Base-by-base conservation (phyloP, 1,140 invertebrate species). In the Philopotamus ludificatus region DNA sequence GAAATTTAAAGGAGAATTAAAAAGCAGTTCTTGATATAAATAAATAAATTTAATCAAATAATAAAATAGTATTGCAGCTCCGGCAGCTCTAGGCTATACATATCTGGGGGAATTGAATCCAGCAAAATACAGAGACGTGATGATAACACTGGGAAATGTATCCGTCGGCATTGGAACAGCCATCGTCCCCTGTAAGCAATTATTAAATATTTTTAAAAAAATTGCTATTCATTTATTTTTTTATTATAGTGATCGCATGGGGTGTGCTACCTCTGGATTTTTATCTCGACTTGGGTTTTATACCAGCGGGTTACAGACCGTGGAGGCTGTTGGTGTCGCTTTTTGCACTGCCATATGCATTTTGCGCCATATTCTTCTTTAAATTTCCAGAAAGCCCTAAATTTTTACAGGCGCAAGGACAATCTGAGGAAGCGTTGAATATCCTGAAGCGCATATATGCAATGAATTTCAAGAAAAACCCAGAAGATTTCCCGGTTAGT, bases 301-400 rank as follows among this genome's bases (percentile, higher is more conserved):
- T 77, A 0, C 75, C 75, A 1, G 67, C 81, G 23, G 55, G 63
- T 9, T 81, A 79, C 57, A 77, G 79, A 42, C 83, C 84, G 0
- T 87, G 86, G 86, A 74, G 86, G n/a, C 34, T 86, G 0, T 79
- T 85, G n/a, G 66, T 86, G 0, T 73, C 82, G 1, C 45, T 81
- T 1, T 75, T 84, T n/a, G 77, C 79, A 0, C 15, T 82, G 0
- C 75, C 84, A 1, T 78, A 78, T 22, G 66, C 84, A n/a, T 23
- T 82, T 1, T 77, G 80, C 1, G 73, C 79, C 0, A 2, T 80
- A 0, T 76, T 83, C 12, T 72, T 85, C 1, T 74, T 82, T 2
- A 71, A 76, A n/a, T 77, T 84, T 26, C 85, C 85, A 0, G 89
- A 91, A 73, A 90, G 86, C 61, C 89, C 90, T 0, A 89, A 88